Conservation (phyloP, 2,797 vertebrate species). For the Carapus acus region DNA sequence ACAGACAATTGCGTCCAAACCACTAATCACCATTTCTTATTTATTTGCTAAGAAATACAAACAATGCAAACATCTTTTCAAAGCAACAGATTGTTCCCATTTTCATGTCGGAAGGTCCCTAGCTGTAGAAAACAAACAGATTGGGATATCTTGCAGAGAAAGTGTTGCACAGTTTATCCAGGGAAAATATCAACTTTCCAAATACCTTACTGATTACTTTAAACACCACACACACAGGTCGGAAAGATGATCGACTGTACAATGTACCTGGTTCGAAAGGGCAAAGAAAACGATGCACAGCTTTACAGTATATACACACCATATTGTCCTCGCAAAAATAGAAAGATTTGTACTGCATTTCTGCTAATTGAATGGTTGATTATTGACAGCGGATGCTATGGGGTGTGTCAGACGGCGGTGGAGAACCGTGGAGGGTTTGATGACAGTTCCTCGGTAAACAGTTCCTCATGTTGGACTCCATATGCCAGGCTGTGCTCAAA, state of each 20-base stretch:
- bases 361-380: slow-evolving; percentile 28
- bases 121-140: slow-evolving; percentile 34
- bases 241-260: slow-evolving; percentile 56
- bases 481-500: slow-evolving; percentile 10
- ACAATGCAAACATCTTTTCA: slow-evolving; percentile 63
- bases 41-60: slow-evolving; percentile 75
- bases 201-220: slow-evolving; percentile 34
- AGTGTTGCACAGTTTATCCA: slow-evolving; percentile 26
- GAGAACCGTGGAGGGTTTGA: too few relatives aligned
- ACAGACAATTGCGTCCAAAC: slow-evolving; percentile 33
- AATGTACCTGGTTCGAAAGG: slow-evolving; percentile 37
- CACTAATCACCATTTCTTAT: slow-evolving; percentile 48
- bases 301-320: slow-evolving; percentile 53
- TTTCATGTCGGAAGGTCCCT: slow-evolving; percentile 25
- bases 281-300: slow-evolving; percentile 34
- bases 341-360: slow-evolving; percentile 26
- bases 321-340: slow-evolving; percentile 39
- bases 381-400: slow-evolving; percentile 11
- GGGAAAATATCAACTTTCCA: slow-evolving; percentile 37
- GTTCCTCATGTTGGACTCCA: too few relatives aligned
- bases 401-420: slow-evolving; percentile 14
- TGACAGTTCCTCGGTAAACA: too few relatives aligned
- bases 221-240: slow-evolving; percentile 39
- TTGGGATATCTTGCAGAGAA: slow-evolving; percentile 35
- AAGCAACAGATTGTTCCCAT: slow-evolving; percentile 50